A percentile compares a stretch with the other conserved stretches of the same genome.
These are phyloP conservation scores for Indicator indicator DNA, from an alignment of 2,113 vertebrate species.

Conservation along the genomic window DNA sequence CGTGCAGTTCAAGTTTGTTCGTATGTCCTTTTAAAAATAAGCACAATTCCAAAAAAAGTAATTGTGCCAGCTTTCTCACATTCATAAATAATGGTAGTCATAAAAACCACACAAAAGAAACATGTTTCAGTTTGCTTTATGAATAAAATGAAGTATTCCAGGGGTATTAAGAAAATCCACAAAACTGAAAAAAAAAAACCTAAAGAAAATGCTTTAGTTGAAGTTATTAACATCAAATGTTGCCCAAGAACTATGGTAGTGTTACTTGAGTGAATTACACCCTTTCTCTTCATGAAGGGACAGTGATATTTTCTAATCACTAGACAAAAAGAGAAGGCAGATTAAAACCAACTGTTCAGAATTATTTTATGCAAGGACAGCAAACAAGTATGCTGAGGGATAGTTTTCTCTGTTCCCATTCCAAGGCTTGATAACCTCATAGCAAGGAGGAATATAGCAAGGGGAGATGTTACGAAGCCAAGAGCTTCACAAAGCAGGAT, in stretches of 20 bases:
- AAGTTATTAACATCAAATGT: neutral
- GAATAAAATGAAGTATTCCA: neutral
- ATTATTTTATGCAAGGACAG: neutral
- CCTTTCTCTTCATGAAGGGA: neutral
- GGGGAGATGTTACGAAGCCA: accelerated
- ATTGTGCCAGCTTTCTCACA: neutral
- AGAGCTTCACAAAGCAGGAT: neutral
- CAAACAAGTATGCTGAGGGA: neutral
- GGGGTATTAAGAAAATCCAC: neutral
- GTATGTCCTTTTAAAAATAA: neutral
- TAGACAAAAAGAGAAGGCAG: neutral
- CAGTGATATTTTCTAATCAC: neutral
- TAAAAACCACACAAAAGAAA: neutral
- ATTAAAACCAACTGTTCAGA: neutral
- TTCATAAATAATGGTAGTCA: neutral
- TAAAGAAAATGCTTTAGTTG: neutral
- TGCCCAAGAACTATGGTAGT: neutral
- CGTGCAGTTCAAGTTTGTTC: neutral
- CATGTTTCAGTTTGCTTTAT: neutral
- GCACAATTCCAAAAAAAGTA: neutral
- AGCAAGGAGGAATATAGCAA: neutral
- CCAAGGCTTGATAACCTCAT: neutral
- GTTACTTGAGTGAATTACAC: neutral
- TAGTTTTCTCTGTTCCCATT: neutral
- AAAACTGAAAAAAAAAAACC: neutral